Base-by-base conservation (phyloP, 2,888 invertebrate species). In the Podotricha telesiphe region DNA sequence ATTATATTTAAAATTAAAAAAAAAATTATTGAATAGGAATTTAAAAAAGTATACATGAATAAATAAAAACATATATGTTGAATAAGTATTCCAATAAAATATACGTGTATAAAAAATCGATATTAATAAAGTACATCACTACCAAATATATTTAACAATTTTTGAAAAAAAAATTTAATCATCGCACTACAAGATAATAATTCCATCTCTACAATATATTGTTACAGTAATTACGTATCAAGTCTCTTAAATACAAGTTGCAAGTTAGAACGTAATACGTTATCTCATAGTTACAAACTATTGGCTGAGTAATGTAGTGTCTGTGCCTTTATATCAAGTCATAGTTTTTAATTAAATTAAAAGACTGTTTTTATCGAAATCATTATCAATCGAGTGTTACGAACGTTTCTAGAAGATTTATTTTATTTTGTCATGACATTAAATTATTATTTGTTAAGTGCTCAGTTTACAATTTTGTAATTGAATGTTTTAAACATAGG, bases 271-370 rank as follows among this genome's bases (percentile, higher is more conserved):
- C 40, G 34, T 20, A 28, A 59, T 58, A 37, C 50, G 66, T 66
- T 66, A 66, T 66, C 66, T 58, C 22, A n/a, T 50, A 58, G 11
- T 40, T 58, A 50, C 65, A 20, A 22, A 50, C 58, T 17, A 50
- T 50, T 59, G 59, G 45, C 40, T 37, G 37, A 37, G 56, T 37
- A 28, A 17, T 22, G 48, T 40, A n/a, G 58, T 58, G 53, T 17
- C 20, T 50, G 22, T 50, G 45, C 11, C 45, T 13, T 59, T 2
- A 37, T 58, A 15, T 59, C n/a, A 22, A 45, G n/a, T 15, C 0
- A 17, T 11, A 50, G 19, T 8, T 55, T 34, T 55, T 37, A 53
- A 34, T 53, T 28, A 34, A 53, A 53, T 17, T n/a, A n/a, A n/a
- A n/a, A n/a, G n/a, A 34, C 10, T 53, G 28, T 53, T 34, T 17